Evolutionary conservation across 2,113 vertebrate species (phyloP), one percentile per base, ranked within the genome.

Genomic region (Mormoops blainvillei): DNA sequence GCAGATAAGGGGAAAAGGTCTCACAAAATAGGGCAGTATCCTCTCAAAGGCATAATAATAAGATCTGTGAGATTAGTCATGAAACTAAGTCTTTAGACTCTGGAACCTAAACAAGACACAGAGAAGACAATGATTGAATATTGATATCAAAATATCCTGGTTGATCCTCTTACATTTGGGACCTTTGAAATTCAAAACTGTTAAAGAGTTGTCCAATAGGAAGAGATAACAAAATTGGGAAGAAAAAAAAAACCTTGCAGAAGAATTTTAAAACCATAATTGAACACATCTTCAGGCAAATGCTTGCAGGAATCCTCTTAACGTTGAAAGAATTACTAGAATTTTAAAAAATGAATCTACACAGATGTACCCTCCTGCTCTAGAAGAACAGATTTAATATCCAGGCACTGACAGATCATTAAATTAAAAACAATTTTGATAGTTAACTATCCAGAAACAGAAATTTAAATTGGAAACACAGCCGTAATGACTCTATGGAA

Each of bases 351-450:
- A 61, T 22, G 20, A 87, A 2, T 77, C 68, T 92, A 31, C 54
- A 54, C 36, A 89, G 41, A 70, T 61, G 7, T 54, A 73, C 9
- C 14, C 14, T 83, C 68, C 9, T 89, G 20, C 68, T 85, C 71
- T 41, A 87, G 33, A 85, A 92, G 41, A 92, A 85, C 18, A 89
- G 87, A 96, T 96, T 38, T 22, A 94, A 85, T 85, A 96, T 54
- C 16, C 24, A 92, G 6, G 4, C 41, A 89, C 15, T 70, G 81
- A 56, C 54, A 82, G 54, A 52, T 96, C 85, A 88, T 95, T 92
- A 86, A 92, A 92, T 97, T 95, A 97, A 96, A 97, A 93, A 85
- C 67, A 91, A 89, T 82, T 95, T 90, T 94, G 92, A 96, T 92
- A 89, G 70, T 77, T 97, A 96, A 97, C 78, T 91, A 73, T 70